Base-by-base conservation (phyloP, 2,113 vertebrate species). In the Caretta caretta region DNA sequence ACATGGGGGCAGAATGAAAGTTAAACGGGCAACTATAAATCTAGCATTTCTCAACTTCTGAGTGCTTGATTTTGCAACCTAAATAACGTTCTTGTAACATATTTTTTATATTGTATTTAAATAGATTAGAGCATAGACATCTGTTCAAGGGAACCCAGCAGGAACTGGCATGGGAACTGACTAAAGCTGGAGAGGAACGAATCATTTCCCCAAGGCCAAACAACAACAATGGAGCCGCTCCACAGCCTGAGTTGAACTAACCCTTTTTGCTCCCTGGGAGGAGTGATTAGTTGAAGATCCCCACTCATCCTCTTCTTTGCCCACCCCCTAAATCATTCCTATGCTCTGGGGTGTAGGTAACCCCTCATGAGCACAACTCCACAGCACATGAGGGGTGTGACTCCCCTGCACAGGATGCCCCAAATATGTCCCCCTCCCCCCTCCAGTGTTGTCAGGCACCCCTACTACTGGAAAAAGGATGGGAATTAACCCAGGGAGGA, bases 1-100 rank as follows among this genome's bases (percentile, higher is more conserved):
- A 16, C 17, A 42, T 91, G 95, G 86, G 86, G 93, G 94, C 62
- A 94, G 75, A 91, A 85, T 81, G 86, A 78, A 84, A 62, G 31
- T 46, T 93, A 54, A 53, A 57, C 48, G 50, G 80, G 56, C 86
- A 94, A 93, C 84, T 93, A 48, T 90, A 92, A 88, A 96, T 94
- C 93, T 93, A 90, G 91, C 95, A 88, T 79, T 95, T 90, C 53
- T 85, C 92, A 91, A 0, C 76, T 84, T 94, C 88, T 93, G 87
- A 65, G 92, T 78, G 94, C 87, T 92, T 86, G 89, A 79, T 83
- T 93, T 90, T 91, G 87, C 65, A 90, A 94, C 91, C 29, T 92
- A 90, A 2, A 5, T 11, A 22, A 25, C 9, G 54, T 25, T 3
- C 4, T 49, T 0, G 2, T 46, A 72, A 46, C 1, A 5, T 29